phyloP scores from a whole-genome alignment of 2,113 vertebrate species.

The Otocyon megalotis region DNA sequence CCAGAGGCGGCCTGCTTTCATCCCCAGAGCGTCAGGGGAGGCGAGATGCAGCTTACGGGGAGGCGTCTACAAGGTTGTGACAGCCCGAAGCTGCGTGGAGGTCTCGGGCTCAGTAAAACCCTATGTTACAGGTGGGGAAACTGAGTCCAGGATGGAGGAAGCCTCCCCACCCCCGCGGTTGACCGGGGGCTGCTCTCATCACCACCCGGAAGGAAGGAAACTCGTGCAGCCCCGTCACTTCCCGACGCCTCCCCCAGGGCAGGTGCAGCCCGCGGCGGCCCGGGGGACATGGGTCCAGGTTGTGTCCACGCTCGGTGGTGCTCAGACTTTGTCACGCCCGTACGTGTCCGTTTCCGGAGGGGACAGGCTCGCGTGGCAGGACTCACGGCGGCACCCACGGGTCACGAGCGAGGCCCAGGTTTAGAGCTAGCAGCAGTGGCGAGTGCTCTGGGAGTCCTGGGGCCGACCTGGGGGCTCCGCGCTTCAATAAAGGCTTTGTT shows the following conservation, averaged over 20 bases:
- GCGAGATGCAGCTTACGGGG: accelerated
- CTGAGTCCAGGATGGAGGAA: neutral
- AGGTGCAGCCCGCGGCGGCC: accelerated
- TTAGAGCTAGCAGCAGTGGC: accelerated
- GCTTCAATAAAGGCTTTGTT: accelerated
- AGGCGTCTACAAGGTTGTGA: neutral
- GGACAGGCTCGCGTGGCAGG: neutral
- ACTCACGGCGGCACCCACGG: accelerated
- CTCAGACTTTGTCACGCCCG: accelerated
- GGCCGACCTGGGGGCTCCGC: accelerated
- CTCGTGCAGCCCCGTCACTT: accelerated
- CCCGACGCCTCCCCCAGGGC: neutral
- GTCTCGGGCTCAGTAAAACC: neutral
- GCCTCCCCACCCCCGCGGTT: neutral
- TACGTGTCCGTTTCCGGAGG: neutral
- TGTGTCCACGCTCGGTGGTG: accelerated
- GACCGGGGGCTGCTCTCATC: accelerated
- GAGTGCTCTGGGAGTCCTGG: accelerated
- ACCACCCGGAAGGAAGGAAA: accelerated
- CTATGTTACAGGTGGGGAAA: neutral
- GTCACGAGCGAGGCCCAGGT: accelerated
- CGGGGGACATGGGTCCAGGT: neutral
- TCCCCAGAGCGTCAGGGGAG: accelerated
- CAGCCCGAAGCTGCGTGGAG: accelerated
- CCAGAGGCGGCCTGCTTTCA: neutral